Percentiles rank a stretch among this genome's conserved stretches.
phyloP scores from a whole-genome alignment of 2,797 vertebrate genomes.

The Coregonus sp. region DNA sequence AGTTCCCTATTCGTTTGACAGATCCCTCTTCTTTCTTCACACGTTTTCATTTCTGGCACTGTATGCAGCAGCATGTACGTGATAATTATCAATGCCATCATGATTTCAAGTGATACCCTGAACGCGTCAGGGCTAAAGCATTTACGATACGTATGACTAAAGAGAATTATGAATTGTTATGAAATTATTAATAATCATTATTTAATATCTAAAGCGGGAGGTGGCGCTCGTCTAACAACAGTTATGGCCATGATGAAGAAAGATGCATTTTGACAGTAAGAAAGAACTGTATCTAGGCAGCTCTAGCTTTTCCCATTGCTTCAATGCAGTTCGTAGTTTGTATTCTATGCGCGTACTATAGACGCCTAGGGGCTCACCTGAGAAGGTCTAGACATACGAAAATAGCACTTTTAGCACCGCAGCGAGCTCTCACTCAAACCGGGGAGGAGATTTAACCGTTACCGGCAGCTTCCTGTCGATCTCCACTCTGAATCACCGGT shows the following conservation, averaged over 20 bases:
- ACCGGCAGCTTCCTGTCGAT: constrained; percentile 23
- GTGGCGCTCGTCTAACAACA: constrained; percentile 68
- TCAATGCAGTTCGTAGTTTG: constrained; percentile 69
- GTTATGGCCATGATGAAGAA: constrained; percentile 23
- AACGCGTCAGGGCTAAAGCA: background rate
- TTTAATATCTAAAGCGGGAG: constrained; percentile 43
- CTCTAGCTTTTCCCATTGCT: constrained; percentile 39
- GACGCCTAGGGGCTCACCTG: constrained; percentile 72
- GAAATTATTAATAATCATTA: background rate
- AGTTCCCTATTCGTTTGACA: too few species aligned
- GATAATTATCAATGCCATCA: background rate
- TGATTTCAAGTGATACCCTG: background rate
- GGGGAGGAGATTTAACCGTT: background rate
- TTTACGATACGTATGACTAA: background rate
- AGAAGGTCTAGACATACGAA: constrained; percentile 64
- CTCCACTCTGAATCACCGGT: constrained; percentile 1
- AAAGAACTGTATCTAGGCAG: background rate
- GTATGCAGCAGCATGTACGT: background rate
- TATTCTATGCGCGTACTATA: constrained; percentile 65
- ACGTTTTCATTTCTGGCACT: background rate
- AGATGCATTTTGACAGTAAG: background rate
- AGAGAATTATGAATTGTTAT: background rate
- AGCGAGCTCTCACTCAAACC: constrained; percentile 15
- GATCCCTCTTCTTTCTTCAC: background rate
- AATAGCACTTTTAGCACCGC: constrained; percentile 33